Evolutionary conservation across 2,797 vertebrate genomes (phyloP), one percentile per base, ranked within the genome.

Genomic region (Mastacembelus armatus): DNA sequence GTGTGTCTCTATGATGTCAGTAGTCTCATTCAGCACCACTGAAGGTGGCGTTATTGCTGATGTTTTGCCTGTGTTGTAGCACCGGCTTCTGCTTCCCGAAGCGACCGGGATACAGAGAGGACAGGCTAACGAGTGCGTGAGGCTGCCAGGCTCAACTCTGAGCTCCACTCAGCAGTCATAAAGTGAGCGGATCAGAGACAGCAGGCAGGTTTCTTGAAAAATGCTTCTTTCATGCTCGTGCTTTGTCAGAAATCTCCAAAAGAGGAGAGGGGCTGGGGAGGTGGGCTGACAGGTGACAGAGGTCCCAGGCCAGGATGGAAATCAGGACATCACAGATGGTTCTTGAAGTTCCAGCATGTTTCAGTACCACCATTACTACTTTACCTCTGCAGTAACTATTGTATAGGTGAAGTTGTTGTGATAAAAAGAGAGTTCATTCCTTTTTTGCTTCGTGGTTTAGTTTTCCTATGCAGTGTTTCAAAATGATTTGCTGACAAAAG

Each of bases 11-110:
- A 14, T 73, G 67, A 83, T 81, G 74, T 83, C 78, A 85, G 67
- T 55, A 18, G 45, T 56, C 66, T 71, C 74, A 78, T 72, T 65
- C 80, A 82, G 83, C 77, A 74, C 24, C 42, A 22, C 36, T 76
- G 47, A 80, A 78, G 76, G 66, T 70, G 78, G 66, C 43, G 68
- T 83, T 80, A n/a, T 11, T 62, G 72, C 79, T 78, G 86, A 77
- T 82, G 77, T 68, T 74, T 65, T 42, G 71, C 55, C 56, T 69
- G 52, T 54, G 81, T 67, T 51, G 47, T 54, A 62, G 80, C 30
- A 15, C 45, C 16, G 39, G 63, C 50, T 66, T 42, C 77, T 29
- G 80, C 67, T 57, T 72, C 66, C 67, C 60, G 36, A 58, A 81
- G 78, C 48, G 7, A 64, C 57, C 55, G 49, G 55, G 75, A 83